These are phyloP conservation scores for Microcebus murinus DNA, from an alignment of 2,113 vertebrate genomes.

Conservation along the genomic window DNA sequence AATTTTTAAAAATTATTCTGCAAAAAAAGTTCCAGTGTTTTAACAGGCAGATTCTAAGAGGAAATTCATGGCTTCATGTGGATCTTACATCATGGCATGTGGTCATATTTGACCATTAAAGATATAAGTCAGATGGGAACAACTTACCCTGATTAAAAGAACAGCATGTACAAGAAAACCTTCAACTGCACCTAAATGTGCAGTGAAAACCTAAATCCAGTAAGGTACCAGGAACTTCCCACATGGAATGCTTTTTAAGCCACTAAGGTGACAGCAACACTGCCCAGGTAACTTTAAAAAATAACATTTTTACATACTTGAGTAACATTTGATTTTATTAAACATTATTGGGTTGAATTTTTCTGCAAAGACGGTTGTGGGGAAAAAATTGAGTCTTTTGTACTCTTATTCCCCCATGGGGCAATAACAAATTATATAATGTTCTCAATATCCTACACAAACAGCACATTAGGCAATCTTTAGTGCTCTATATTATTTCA, in stretches of 20 bases:
- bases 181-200: neutral
- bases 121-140: neutral
- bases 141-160: neutral
- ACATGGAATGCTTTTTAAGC: neutral
- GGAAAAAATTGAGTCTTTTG: neutral
- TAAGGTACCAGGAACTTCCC: neutral
- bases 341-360: conserved; percentile 9
- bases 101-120: neutral
- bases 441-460: neutral
- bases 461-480: neutral
- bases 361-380: neutral
- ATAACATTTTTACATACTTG: neutral
- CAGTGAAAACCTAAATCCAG: neutral
- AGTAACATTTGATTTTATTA: conserved; percentile 37
- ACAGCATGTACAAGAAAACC: neutral
- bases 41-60: neutral
- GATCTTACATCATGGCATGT: neutral
- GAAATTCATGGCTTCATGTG: neutral
- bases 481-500: conserved; percentile 34
- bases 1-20: neutral
- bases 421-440: neutral
- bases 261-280: neutral
- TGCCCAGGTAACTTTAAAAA: neutral
- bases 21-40: neutral
- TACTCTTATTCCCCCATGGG: neutral